Evolutionary conservation across 2,113 vertebrate genomes (phyloP), one percentile per base, ranked within the genome.

Genomic region (Sciurus niger): DNA sequence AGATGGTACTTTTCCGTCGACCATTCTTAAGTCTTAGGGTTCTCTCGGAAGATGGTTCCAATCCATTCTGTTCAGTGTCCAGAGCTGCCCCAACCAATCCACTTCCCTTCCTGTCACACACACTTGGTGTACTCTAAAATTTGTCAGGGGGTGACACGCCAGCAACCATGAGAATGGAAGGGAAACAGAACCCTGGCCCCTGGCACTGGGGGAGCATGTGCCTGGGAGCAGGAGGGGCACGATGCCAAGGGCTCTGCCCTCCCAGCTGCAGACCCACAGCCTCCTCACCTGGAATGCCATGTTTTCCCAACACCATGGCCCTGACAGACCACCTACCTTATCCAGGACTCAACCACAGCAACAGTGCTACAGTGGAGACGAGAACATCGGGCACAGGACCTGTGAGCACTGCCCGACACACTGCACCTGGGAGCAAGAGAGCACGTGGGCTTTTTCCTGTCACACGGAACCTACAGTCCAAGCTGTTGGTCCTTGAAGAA

Each of bases 1-100:
- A 67, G 5, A 79, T 22, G 46, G 46, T 8, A 9, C 46, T 48
- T 60, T 14, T 60, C 4, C 86, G 67, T 46, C 32, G 43, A 32
- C 30, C 74, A 43, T 37, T 84, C 72, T 84, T 94, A 65, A 89
- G 84, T 40, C 48, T 85, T 80, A 93, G 8, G 89, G 34, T 88
- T 96, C 65, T 92, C 34, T 79, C 70, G 48, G 30, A 95, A 53
- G 24, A 72, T 16, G 17, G 32, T 51, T 22, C 67, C 90, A 63
- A 72, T 48, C 80, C 80, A n/a, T 77, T 76, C 25, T 48, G 48
- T 40, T 85, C 34, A 37, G 34, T 63, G 34, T n/a, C 53, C 16
- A 72, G 37, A 73, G 48, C 25, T 9, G 34, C 25, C 11, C 84
- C 30, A 79, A 65, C 53, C 74, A 72, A 72, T 67, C 80, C 86